These are phyloP conservation scores for Oreortyx pictus DNA, from an alignment of 2,797 vertebrate species.

Conservation along the genomic window DNA sequence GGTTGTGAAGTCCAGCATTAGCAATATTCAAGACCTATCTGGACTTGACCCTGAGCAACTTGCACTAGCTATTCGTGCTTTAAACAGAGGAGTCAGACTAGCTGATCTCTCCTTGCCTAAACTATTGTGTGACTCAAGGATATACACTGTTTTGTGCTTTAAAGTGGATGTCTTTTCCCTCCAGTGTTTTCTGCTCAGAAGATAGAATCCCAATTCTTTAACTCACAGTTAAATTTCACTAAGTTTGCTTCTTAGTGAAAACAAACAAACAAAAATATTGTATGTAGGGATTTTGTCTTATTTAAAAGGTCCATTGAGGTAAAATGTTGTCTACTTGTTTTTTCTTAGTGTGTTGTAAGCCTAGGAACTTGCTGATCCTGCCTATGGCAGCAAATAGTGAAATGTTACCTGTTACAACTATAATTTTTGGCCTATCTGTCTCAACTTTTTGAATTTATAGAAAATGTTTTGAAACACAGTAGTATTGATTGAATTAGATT, in stretches of 20 bases:
- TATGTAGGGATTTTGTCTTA: not conserved
- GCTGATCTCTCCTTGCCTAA: not conserved
- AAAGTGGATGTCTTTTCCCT: not conserved
- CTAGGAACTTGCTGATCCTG: not conserved
- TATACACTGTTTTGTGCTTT: not conserved
- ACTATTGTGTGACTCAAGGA: not conserved
- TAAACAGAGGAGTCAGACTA: not conserved
- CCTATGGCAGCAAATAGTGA: not conserved
- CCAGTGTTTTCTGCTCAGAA: not conserved
- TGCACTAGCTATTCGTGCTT: not conserved
- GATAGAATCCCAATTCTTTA: not conserved
- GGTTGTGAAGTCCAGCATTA: not conserved
- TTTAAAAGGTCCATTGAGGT: not conserved
- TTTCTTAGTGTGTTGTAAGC: not conserved
- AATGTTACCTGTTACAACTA: not conserved
- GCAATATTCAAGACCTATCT: not conserved
- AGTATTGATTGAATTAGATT: not conserved
- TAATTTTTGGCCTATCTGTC: not conserved
- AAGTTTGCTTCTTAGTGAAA: not conserved
- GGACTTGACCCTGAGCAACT: not conserved
- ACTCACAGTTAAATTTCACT: not conserved
- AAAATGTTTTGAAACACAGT: not conserved
- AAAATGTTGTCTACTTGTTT: not conserved
- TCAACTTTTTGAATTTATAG: not conserved
- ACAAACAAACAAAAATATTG: not conserved